Conservation (phyloP, 2,797 vertebrate genomes). For the Microctenopoma lineatum region DNA sequence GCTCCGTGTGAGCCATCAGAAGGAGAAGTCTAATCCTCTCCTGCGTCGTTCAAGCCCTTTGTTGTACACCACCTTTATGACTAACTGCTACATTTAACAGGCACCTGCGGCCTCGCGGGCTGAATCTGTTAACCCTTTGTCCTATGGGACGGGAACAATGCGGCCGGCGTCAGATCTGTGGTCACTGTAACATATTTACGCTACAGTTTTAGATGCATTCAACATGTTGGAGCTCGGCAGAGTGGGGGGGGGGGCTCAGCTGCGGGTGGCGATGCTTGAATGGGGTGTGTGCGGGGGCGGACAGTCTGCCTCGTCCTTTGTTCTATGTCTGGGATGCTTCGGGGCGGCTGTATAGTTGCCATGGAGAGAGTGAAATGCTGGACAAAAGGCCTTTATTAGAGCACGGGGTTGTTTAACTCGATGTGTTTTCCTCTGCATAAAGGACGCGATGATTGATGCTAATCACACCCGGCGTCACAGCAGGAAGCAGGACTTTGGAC, state of each 20-base stretch:
- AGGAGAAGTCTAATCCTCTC: constrained; percentile 64
- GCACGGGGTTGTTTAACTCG: constrained; percentile 83
- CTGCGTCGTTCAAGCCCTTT: constrained; percentile 54
- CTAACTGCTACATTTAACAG: constrained; percentile 65
- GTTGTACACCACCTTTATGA: constrained; percentile 60
- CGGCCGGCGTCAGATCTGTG: constrained; percentile 14
- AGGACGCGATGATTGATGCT: constrained; percentile 75
- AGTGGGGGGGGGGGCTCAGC: constrained; percentile 42
- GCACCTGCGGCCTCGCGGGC: constrained; percentile 35
- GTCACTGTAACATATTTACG: constrained; percentile 15
- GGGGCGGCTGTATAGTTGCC: constrained; percentile 78
- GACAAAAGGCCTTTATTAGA: constrained; percentile 83
- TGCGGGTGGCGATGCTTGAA: constrained; percentile 49
- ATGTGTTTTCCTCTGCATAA: constrained; percentile 80
- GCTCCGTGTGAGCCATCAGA: constrained; percentile 62
- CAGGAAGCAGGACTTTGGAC: constrained; percentile 47
- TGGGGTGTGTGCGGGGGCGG: constrained; percentile 62
- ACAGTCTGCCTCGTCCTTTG: constrained; percentile 80
- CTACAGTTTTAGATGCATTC: constrained; percentile 30
- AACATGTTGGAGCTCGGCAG: constrained; percentile 44
- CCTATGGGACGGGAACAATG: constrained; percentile 10
- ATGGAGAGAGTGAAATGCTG: constrained; percentile 80
- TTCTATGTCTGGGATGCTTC: constrained; percentile 84
- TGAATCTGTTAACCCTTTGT: constrained; percentile 2
- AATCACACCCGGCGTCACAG: constrained; percentile 71